A percentile compares a stretch with the other conserved stretches of the same genome.
phyloP scores from a whole-genome alignment of 2,888 invertebrate species.

The Chalcosyrphus nemorum region DNA sequence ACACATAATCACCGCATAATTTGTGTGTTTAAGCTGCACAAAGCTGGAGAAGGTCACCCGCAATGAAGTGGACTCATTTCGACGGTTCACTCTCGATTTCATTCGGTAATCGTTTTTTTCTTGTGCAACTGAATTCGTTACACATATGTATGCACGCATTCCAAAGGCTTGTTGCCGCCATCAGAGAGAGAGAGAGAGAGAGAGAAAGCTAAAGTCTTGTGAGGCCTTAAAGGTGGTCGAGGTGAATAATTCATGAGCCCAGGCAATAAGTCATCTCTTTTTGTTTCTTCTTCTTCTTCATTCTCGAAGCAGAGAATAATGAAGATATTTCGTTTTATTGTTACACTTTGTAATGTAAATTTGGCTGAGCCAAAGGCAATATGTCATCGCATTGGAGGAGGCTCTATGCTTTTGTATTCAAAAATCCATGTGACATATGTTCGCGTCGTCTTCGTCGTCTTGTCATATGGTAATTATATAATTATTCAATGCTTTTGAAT shows the following conservation, averaged over 20 bases:
- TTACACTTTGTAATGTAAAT: constrained; percentile 55
- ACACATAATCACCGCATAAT: constrained; percentile 14
- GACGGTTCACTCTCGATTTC: constrained; percentile 54
- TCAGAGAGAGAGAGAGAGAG: constrained; percentile 4
- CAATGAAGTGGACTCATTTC: constrained; percentile 27
- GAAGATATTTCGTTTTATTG: constrained; percentile 28
- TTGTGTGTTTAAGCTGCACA: constrained; percentile 24
- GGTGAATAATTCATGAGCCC: constrained; percentile 61
- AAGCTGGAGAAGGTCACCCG: constrained; percentile 47
- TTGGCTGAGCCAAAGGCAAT: constrained; percentile 2
- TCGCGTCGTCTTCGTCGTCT: not conserved
- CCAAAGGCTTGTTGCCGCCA: constrained; percentile 6
- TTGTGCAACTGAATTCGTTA: constrained; percentile 43
- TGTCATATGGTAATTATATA: not conserved
- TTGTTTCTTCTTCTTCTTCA: too few relatives aligned
- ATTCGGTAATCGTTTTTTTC: constrained; percentile 41
- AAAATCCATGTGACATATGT: not conserved
- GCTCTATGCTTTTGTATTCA: constrained; percentile 27
- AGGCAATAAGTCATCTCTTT: constrained; percentile 34
- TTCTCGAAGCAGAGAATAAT: constrained; percentile 19
- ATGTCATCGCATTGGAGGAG: constrained; percentile 10
- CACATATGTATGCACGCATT: constrained; percentile 7
- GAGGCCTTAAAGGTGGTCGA: constrained; percentile 10
- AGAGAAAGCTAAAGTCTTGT: constrained; percentile 23
- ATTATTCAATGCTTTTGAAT: not conserved